Base-by-base conservation (phyloP, 2,888 invertebrate species). In the Meteorus colon region DNA sequence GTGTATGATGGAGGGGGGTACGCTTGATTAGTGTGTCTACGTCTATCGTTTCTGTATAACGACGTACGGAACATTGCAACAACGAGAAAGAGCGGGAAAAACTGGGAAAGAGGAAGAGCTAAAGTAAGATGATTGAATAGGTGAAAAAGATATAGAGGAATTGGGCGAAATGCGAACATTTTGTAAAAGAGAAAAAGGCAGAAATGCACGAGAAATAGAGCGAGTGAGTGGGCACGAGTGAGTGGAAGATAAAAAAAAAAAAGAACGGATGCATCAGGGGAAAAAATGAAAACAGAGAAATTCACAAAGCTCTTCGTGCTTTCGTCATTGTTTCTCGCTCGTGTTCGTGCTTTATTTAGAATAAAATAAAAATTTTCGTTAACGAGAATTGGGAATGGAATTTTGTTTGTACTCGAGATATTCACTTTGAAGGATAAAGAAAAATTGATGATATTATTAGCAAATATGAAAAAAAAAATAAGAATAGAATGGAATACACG, bases 21-120 rank as follows among this genome's bases (percentile, higher is more conserved):
- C 84, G 87, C 86, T 88, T 88, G 86, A 88, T 87, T 89, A 88
- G 88, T 89, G 87, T 89, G 89, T 89, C 86, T 89, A 89, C 88
- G 90, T 90, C 89, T 89, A 89, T 89, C 77, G 80, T 89, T 88
- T 89, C 89, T 88, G 86, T 89, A 84, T 87, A 87, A 87, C 84
- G 86, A 84, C 86, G 86, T 84, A 83, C 84, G 84, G 82, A 87
- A 81, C 86, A 86, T 86, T 85, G 87, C 85, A 84, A 82, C 82
- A 85, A 86, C 83, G 72, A 69, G 73, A 73, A 77, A 77, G 62
- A 66, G 59, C 31, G 69, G 51, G 67, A 16, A 51, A 60, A 63
- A 60, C 27, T 41, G 41, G 16, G n/a, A 16, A 48, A n/a, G 48
- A n/a, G 48, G 48, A 48, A 5, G 48, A 48, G 48, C 16, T 16